phyloP scores from a whole-genome alignment of 2,888 invertebrate genomes.

The Epistrophella euchroma region DNA sequence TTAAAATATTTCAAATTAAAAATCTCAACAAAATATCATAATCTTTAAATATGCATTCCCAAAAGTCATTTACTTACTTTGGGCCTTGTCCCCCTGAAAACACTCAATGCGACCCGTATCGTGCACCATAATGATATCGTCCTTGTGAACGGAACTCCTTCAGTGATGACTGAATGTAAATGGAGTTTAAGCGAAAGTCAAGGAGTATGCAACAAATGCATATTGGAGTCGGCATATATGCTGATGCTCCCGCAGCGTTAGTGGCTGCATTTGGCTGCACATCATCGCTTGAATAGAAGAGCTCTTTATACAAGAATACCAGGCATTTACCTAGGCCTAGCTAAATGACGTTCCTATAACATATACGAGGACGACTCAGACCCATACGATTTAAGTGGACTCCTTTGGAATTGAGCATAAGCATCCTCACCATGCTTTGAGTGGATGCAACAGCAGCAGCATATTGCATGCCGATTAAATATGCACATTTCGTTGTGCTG shows the following conservation, averaged over 20 bases:
- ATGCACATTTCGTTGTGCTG: slow-evolving; percentile 36
- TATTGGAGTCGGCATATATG: slow-evolving; percentile 54
- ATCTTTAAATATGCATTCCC: too few species aligned
- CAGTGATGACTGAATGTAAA: slow-evolving; percentile 37
- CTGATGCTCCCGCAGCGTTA: slow-evolving; percentile 36
- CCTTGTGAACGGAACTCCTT: slow-evolving; percentile 48
- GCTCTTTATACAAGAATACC: slow-evolving; percentile 9
- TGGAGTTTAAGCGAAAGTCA: slow-evolving; percentile 45
- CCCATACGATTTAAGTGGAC: slow-evolving; percentile 39
- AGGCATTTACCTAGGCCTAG: background rate
- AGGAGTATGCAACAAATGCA: slow-evolving; percentile 73
- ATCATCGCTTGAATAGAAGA: slow-evolving; percentile 56
- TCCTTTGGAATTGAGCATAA: slow-evolving; percentile 40
- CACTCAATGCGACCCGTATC: background rate
- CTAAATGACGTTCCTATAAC: slow-evolving; percentile 12
- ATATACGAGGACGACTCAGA: slow-evolving; percentile 7
- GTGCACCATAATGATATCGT: background rate
- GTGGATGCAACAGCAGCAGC: slow-evolving; percentile 45
- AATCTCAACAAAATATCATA: too few species aligned
- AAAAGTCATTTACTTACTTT: too few species aligned
- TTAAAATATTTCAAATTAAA: too few species aligned
- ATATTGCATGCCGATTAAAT: slow-evolving; percentile 34
- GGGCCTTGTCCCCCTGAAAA: background rate
- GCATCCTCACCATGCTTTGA: slow-evolving; percentile 36
- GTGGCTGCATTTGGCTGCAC: slow-evolving; percentile 67